Evolutionary conservation across 2,113 vertebrate species (phyloP).

Genomic region (Leucopsar rothschildi): DNA sequence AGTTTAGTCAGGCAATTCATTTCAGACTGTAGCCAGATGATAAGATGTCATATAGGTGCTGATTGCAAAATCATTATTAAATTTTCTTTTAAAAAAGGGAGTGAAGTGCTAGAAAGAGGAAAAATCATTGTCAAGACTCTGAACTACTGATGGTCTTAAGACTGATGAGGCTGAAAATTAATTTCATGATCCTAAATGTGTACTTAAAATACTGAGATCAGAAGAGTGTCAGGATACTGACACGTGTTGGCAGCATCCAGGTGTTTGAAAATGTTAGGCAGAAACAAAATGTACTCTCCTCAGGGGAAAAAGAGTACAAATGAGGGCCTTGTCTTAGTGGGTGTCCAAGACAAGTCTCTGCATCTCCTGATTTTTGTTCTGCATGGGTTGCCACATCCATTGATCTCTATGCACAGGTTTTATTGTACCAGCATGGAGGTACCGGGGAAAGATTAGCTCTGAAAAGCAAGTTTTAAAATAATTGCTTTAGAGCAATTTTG

Average conservation of each 20-base stretch:
- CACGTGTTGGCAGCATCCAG: neutral
- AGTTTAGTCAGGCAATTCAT: neutral
- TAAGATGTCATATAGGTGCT: neutral
- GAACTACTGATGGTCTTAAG: neutral
- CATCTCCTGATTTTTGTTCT: neutral
- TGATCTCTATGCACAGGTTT: neutral
- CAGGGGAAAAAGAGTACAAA: neutral
- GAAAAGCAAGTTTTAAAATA: conserved; percentile 16
- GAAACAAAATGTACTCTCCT: neutral
- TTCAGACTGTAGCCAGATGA: neutral
- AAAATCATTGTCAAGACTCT: neutral
- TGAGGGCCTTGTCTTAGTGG: neutral
- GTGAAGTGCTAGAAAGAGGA: neutral
- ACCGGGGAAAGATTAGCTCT: neutral
- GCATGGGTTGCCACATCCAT: neutral
- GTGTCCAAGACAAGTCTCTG: neutral
- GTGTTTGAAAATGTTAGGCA: neutral
- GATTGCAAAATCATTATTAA: neutral
- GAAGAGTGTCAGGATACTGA: neutral
- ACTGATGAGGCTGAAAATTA: neutral
- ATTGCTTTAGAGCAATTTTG: conserved; percentile 36
- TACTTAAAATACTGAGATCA: neutral
- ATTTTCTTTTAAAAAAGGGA: neutral
- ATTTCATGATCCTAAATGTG: neutral
- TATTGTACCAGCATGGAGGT: neutral